Percentiles rank a stretch among this genome's conserved stretches.
phyloP scores from a whole-genome alignment of 2,113 vertebrate genomes.

The Pachyramphus minor region DNA sequence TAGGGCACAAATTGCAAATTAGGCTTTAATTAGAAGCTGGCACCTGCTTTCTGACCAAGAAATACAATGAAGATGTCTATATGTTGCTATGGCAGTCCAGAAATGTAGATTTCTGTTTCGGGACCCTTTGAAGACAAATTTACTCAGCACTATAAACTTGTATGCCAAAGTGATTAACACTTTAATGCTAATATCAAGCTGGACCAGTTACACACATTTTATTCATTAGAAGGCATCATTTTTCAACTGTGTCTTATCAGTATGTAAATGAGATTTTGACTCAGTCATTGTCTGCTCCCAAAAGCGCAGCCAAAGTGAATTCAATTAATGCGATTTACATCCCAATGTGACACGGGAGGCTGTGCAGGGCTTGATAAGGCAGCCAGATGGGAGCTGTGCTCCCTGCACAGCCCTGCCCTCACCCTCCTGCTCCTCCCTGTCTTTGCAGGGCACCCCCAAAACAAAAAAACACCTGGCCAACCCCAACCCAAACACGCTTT shows the following conservation, averaged over 20 bases:
- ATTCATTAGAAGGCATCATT: constrained; percentile 61
- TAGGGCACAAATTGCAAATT: constrained; percentile 62
- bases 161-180: constrained; percentile 55
- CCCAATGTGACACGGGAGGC: constrained; percentile 46
- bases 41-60: constrained; percentile 55
- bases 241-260: constrained; percentile 55
- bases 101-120: constrained; percentile 33
- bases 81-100: constrained; percentile 50
- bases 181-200: constrained; percentile 65
- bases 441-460: neutral
- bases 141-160: constrained; percentile 46
- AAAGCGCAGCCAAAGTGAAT: constrained; percentile 57
- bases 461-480: neutral
- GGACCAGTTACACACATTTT: constrained; percentile 55
- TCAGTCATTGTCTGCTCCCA: constrained; percentile 37
- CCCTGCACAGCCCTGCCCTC: neutral
- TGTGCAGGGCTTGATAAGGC: constrained; percentile 49
- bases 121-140: constrained; percentile 54
- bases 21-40: constrained; percentile 65
- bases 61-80: constrained; percentile 52
- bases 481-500: neutral
- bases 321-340: constrained; percentile 64
- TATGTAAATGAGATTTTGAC: constrained; percentile 64
- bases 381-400: constrained; percentile 45
- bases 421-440: rapidly evolving